Percentiles rank a stretch among this genome's conserved stretches.
These are phyloP conservation scores for Cheilosia variabilis DNA, from an alignment of 2,888 invertebrate genomes.

Conservation along the genomic window DNA sequence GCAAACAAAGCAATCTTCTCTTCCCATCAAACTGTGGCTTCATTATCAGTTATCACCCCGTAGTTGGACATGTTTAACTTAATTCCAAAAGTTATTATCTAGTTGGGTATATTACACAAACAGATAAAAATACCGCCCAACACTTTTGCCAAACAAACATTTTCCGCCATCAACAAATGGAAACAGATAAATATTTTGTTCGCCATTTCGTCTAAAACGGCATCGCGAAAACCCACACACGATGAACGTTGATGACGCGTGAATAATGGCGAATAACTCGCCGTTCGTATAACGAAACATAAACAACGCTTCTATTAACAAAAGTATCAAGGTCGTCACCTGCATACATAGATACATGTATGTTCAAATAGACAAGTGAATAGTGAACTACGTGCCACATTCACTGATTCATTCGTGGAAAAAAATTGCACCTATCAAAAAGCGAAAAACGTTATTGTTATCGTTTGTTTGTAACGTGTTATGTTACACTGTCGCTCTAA, in stretches of 20 bases:
- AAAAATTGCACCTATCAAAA: neutral
- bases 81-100: constrained; percentile 26
- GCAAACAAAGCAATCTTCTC: constrained; percentile 11
- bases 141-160: neutral
- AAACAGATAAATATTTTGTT: constrained; percentile 25
- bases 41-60: neutral
- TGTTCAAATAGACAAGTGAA: neutral
- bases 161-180: constrained; percentile 15
- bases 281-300: constrained; percentile 14
- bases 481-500: constrained; percentile 46
- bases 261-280: constrained; percentile 7
- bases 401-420: constrained; percentile 6
- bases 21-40: neutral
- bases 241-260: neutral
- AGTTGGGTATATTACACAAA: neutral
- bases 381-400: constrained; percentile 25
- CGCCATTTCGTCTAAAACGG: constrained; percentile 13
- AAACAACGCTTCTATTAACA: constrained; percentile 42
- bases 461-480: constrained; percentile 37
- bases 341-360: constrained; percentile 23
- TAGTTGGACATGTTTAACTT: constrained; percentile 19
- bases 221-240: constrained; percentile 39
- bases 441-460: neutral
- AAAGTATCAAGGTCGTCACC: constrained; percentile 54
- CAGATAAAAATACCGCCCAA: neutral